A percentile compares a stretch with the other conserved stretches of the same genome.
These are phyloP conservation scores for Trissoscelio sp. DNA, from an alignment of 2,888 invertebrate genomes.

Conservation along the genomic window DNA sequence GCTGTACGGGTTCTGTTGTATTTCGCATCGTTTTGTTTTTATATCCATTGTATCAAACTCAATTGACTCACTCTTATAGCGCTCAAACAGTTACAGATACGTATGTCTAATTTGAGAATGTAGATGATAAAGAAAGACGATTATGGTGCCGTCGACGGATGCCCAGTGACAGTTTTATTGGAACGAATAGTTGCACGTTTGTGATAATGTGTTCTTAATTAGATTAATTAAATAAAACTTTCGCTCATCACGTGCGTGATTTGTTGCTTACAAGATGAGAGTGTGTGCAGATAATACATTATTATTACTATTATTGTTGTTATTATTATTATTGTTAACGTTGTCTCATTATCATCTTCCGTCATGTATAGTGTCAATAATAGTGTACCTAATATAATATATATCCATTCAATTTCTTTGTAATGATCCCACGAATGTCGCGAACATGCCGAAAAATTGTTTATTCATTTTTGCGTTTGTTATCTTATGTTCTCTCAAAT, in stretches of 20 bases:
- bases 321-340: conserved; percentile 62
- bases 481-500: no score
- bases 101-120: conserved; percentile 39
- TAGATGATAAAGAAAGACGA: conserved; percentile 21
- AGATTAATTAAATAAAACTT: conserved; percentile 68
- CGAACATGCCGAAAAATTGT: conserved; percentile 32
- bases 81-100: conserved; percentile 42
- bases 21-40: conserved; percentile 24
- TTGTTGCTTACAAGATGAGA: conserved; percentile 62
- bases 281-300: conserved; percentile 61
- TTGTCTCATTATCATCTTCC: conserved; percentile 66
- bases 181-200: conserved; percentile 70
- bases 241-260: conserved; percentile 59
- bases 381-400: conserved; percentile 38
- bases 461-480: no score
- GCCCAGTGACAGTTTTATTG: conserved; percentile 39
- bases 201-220: conserved; percentile 73
- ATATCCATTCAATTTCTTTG: conserved; percentile 45
- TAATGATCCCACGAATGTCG: conserved; percentile 42
- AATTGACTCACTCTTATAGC: conserved; percentile 40
- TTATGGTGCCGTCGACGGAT: conserved; percentile 32
- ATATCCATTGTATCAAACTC: conserved; percentile 20
- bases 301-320: conserved; percentile 39
- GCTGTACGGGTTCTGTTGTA: no score
- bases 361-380: conserved; percentile 59